Percentiles rank a stretch among this genome's conserved stretches.
phyloP scores from a whole-genome alignment of 2,888 invertebrate genomes.

The Prosopocoilus inquinatus region DNA sequence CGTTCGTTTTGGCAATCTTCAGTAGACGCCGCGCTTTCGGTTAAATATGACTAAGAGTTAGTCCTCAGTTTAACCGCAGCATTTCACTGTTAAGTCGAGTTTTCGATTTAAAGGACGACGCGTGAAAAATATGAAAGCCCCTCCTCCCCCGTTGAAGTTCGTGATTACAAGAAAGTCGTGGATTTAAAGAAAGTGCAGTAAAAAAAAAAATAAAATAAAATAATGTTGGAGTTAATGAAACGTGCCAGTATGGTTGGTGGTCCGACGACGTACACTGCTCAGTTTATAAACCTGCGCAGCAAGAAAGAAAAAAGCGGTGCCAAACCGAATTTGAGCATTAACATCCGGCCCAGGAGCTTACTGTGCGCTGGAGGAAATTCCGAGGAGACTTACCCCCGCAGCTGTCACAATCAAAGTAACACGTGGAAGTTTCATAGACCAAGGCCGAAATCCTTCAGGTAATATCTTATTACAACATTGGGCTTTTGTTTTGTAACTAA shows the following conservation, averaged over 20 bases:
- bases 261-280: conserved; percentile 30
- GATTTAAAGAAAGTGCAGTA: too few relatives aligned
- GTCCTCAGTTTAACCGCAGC: neutral
- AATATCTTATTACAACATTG: conserved; percentile 17
- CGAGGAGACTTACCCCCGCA: conserved; percentile 33
- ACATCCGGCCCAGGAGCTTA: conserved; percentile 44
- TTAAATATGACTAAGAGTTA: too few relatives aligned
- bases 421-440: conserved; percentile 50
- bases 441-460: conserved; percentile 46
- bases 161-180: neutral
- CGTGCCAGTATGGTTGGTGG: conserved; percentile 35
- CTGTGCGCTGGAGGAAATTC: conserved; percentile 37
- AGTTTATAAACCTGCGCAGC: conserved; percentile 37
- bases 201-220: conserved; percentile 2
- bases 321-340: conserved; percentile 31
- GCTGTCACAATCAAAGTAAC: conserved; percentile 44
- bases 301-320: conserved; percentile 36
- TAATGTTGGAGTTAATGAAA: conserved; percentile 42
- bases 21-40: too few relatives aligned
- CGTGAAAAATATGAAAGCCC: neutral
- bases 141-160: neutral
- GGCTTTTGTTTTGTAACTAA: too few relatives aligned
- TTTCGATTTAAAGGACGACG: neutral
- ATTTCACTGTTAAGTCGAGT: neutral
- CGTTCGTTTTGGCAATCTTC: too few relatives aligned